A percentile compares a stretch with the other conserved stretches of the same genome.
These are phyloP conservation scores for Bolinopsis microptera DNA, from an alignment of 37 sponge, comb jelly and placozoan species.

Conservation along the genomic window DNA sequence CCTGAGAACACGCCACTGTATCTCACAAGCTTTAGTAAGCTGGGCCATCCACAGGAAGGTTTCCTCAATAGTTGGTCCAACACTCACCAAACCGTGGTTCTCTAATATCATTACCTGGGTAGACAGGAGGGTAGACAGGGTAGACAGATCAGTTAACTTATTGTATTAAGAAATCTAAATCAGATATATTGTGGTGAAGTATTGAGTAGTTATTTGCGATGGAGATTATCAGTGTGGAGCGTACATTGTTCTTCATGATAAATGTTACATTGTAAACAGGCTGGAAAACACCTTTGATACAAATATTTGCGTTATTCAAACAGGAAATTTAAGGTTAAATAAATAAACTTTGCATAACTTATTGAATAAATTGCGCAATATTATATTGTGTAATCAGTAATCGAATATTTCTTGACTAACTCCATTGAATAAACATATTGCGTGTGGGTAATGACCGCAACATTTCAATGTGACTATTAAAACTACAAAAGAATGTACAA, in stretches of 20 bases:
- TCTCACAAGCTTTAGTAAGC: slow-evolving; percentile 81
- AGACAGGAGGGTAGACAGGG: background rate
- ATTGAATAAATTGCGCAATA: too few relatives aligned
- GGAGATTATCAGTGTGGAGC: background rate
- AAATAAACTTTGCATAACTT: too few relatives aligned
- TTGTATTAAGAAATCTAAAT: background rate
- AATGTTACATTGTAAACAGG: background rate
- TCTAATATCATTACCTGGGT: slow-evolving; percentile 79
- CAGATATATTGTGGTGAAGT: too few relatives aligned
- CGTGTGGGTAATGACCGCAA: too few relatives aligned
- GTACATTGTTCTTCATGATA: background rate
- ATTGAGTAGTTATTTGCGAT: background rate
- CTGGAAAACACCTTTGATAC: background rate
- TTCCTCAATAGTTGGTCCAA: slow-evolving; percentile 84
- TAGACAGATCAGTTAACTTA: background rate
- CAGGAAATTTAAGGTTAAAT: too few relatives aligned
- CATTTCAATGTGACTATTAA: too few relatives aligned
- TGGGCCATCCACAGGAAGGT: slow-evolving; percentile 74
- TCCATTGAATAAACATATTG: too few relatives aligned
- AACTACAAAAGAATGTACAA: too few relatives aligned
- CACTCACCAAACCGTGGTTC: slow-evolving; percentile 81
- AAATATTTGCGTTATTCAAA: too few relatives aligned
- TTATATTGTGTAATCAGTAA: too few relatives aligned
- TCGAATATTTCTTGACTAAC: too few relatives aligned
- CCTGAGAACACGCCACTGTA: slow-evolving; percentile 74